phyloP scores from a whole-genome alignment of 1,140 invertebrate species.

The Coenobita brevimanus region DNA sequence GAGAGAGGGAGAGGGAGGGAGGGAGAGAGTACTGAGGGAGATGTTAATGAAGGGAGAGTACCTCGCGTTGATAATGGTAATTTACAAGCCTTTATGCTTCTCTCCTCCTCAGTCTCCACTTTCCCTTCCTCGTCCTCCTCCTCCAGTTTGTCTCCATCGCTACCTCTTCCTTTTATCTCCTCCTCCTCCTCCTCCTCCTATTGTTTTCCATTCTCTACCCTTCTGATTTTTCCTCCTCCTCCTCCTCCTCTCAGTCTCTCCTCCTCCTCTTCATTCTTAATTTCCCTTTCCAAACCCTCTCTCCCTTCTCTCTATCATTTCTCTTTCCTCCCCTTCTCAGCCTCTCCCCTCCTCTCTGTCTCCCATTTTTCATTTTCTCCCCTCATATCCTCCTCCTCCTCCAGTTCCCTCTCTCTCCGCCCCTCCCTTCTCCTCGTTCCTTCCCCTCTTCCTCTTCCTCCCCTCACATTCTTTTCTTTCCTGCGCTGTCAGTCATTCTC shows the following conservation, averaged over 20 bases:
- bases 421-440: too few species aligned
- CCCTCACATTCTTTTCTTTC: background rate
- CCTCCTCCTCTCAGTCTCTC: too few species aligned
- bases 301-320: background rate
- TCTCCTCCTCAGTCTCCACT: too few species aligned
- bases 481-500: background rate
- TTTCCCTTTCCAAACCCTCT: too few species aligned
- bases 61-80: too few species aligned
- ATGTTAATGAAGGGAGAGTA: too few species aligned
- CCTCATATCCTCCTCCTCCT: background rate
- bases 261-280: too few species aligned
- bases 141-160: background rate
- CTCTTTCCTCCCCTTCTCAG: background rate
- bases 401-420: background rate
- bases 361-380: background rate
- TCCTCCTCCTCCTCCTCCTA: background rate
- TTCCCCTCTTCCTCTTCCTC: background rate
- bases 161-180: background rate
- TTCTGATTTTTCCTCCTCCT: background rate
- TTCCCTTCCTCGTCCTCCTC: too few species aligned
- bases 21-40: too few species aligned
- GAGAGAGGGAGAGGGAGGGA: too few species aligned
- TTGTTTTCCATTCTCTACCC: background rate
- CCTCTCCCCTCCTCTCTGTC: background rate
- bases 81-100: too few species aligned